A percentile compares a stretch with the other conserved stretches of the same genome.
Conservation (phyloP, 1,140 invertebrate species). For the Brachionus asplanchnoidis region DNA sequence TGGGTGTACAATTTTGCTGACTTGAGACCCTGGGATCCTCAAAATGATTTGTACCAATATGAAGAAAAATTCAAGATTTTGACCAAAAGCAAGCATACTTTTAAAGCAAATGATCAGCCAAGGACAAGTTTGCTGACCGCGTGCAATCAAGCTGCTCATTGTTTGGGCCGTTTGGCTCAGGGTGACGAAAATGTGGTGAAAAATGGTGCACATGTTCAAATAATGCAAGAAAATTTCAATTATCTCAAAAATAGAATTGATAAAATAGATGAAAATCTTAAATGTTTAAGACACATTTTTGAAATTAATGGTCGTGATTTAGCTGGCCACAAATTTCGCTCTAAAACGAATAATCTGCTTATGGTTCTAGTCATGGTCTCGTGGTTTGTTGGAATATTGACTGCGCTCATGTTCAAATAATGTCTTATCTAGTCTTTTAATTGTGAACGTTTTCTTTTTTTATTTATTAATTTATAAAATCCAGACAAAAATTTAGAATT, state of each 20-base stretch:
- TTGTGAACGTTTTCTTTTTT: background rate
- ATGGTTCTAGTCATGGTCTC: background rate
- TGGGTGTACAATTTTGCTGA: constrained; percentile 71
- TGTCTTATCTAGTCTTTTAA: background rate
- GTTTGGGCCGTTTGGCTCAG: background rate
- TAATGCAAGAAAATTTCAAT: constrained; percentile 17
- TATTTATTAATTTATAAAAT: background rate
- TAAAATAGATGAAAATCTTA: background rate
- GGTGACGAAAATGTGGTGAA: background rate
- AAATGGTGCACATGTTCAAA: background rate
- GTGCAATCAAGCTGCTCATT: background rate
- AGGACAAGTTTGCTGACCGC: background rate
- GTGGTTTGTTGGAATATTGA: background rate
- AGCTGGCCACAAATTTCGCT: background rate
- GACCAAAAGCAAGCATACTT: constrained; percentile 69
- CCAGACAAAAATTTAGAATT: background rate
- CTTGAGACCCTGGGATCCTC: constrained; percentile 71
- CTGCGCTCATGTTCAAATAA: background rate
- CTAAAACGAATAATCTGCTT: background rate
- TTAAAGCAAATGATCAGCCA: constrained; percentile 57
- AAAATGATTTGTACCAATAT: constrained; percentile 75
- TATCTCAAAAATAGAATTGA: background rate
- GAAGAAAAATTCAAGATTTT: constrained; percentile 68
- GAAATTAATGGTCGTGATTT: background rate
- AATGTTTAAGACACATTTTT: background rate